A percentile compares a stretch with the other conserved stretches of the same genome.
phyloP scores from a whole-genome alignment of 2,797 vertebrate species.

The Malacoctenus gilli region DNA sequence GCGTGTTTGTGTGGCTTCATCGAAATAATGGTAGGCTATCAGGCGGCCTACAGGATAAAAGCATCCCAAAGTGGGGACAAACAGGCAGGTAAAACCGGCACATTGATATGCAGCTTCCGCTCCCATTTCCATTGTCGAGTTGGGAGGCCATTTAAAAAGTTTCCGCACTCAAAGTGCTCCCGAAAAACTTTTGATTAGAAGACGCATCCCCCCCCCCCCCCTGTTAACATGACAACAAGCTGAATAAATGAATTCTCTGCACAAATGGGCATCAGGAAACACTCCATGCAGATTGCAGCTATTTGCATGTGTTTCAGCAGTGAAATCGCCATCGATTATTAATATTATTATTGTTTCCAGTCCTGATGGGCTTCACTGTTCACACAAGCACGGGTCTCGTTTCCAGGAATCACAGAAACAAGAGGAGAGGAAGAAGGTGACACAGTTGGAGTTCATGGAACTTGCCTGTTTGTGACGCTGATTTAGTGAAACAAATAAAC shows the following conservation, averaged over 20 bases:
- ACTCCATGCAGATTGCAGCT: conserved; percentile 65
- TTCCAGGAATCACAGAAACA: not conserved
- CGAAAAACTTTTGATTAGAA: conserved; percentile 71
- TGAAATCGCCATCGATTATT: conserved; percentile 50
- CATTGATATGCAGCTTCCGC: conserved; percentile 69
- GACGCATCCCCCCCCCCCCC: conserved; percentile 63
- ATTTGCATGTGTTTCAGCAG: conserved; percentile 72
- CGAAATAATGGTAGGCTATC: conserved; percentile 71
- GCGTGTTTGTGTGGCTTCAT: conserved; percentile 68
- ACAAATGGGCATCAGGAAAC: conserved; percentile 60
- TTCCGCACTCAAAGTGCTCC: conserved; percentile 63
- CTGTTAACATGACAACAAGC: conserved; percentile 62
- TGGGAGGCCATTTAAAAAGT: conserved; percentile 71
- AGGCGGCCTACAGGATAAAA: conserved; percentile 69
- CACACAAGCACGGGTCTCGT: not conserved
- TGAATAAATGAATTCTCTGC: conserved; percentile 52
- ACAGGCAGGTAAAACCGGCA: conserved; percentile 65
- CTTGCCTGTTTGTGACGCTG: no score
- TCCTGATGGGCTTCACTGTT: not conserved
- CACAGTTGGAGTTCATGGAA: no score
- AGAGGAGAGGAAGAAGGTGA: not conserved
- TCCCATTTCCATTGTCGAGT: conserved; percentile 68
- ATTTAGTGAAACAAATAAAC: no score
- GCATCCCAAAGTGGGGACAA: conserved; percentile 71
- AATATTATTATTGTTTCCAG: conserved; percentile 45